Evolutionary conservation across 2,888 invertebrate species (phyloP), one percentile per base, ranked within the genome.

Genomic region (Silvanus unidentatus): DNA sequence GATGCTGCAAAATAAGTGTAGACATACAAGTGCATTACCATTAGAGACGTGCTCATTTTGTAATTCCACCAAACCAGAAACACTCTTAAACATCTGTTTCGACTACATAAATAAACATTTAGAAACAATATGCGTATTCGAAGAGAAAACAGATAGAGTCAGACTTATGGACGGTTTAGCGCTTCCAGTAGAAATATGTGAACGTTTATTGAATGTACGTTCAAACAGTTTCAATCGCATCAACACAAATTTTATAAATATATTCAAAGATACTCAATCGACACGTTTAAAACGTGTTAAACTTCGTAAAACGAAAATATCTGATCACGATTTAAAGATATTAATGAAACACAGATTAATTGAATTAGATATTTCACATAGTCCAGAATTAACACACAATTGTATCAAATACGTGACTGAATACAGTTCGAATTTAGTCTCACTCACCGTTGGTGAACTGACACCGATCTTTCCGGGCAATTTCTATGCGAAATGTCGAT

Each of bases 311-410:
- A 82, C 86, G 15, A 76, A 78, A 30, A 78, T 93, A 36, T 84
- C 82, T 8, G 85, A 88, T 65, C 73, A 77, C 48, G 85, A 88
- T 44, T 71, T 93, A 39, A 75, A 78, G 54, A 79, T 79, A 41
- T 71, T 94, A 11, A 73, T 88, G 68, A 77, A 77, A 40, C 93
- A 93, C 69, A 80, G 82, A 52, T 77, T 90, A 30, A 72, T 77
- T 10, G 84, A 86, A 51, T 71, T 95, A 39, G 86, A 89, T 55
- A 74, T 94, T 51, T 78, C 81, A 44, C 82, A 88, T 58, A 90
- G 90, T 66, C 76, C 78, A 50, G 77, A 78, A 51, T 71, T 92
- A 36, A 81, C 84, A 1, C 74, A 77, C 34, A 68, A 73, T 14
- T 78, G 83, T 14, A 75, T 91, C 49, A 77, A 81, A 47, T 72